Percentiles rank a stretch among this genome's conserved stretches.
These are phyloP conservation scores for Sycophila texana DNA, from an alignment of 2,888 invertebrate species.

Conservation along the genomic window DNA sequence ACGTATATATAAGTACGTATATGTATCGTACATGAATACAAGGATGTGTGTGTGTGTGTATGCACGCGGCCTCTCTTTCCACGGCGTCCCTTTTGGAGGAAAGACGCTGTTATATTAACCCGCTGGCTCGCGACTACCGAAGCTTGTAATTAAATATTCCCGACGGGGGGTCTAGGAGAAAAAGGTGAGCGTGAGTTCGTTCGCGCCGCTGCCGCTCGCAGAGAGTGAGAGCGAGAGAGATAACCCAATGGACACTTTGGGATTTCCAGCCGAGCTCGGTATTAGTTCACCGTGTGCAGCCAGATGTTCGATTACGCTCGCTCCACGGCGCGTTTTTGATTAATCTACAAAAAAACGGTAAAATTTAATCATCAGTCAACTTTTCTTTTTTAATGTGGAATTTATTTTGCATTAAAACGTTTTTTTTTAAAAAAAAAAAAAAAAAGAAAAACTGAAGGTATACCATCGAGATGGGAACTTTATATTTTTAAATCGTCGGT, in stretches of 20 bases:
- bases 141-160: constrained; percentile 63
- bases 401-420: too few relatives aligned
- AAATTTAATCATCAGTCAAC: too few relatives aligned
- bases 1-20: not conserved
- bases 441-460: too few relatives aligned
- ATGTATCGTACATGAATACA: not conserved
- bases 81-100: not conserved
- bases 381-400: too few relatives aligned
- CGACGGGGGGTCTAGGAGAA: constrained; percentile 49
- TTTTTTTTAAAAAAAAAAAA: too few relatives aligned
- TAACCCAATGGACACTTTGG: constrained; percentile 32
- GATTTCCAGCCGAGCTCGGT: not conserved
- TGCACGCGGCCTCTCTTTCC: not conserved
- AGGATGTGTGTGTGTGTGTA: not conserved
- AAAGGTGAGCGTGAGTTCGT: constrained; percentile 2
- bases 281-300: not conserved
- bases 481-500: too few relatives aligned
- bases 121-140: constrained; percentile 55
- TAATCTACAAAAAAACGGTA: not conserved
- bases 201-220: not conserved
- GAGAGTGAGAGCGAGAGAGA: not conserved
- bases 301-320: constrained; percentile 24
- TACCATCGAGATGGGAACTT: too few relatives aligned
- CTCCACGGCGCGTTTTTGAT: not conserved
- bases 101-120: not conserved